A percentile compares a stretch with the other conserved stretches of the same genome.
These are phyloP conservation scores for Myotis myotis DNA, from an alignment of 2,797 vertebrate genomes.

Conservation along the genomic window DNA sequence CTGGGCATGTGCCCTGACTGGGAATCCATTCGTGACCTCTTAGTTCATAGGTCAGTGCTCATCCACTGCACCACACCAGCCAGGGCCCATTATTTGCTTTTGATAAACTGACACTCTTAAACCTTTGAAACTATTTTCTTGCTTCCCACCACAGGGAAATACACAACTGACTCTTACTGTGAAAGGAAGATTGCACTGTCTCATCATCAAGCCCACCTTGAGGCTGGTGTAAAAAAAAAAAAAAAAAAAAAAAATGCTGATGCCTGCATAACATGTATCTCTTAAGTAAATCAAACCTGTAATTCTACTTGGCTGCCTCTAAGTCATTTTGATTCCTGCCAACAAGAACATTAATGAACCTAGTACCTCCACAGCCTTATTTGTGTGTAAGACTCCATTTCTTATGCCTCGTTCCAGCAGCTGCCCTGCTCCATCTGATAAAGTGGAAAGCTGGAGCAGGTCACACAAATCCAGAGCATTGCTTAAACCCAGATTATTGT, in stretches of 20 bases:
- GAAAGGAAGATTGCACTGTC: slow-evolving; percentile 37
- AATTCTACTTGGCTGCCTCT: slow-evolving; percentile 67
- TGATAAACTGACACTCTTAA: slow-evolving; percentile 28
- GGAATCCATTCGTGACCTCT: too few species aligned
- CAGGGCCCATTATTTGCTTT: not conserved
- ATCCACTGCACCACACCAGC: too few species aligned
- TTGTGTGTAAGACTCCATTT: slow-evolving; percentile 22
- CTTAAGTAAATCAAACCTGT: slow-evolving; percentile 70
- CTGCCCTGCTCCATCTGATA: slow-evolving; percentile 9
- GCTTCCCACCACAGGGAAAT: not conserved
- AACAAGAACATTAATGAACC: slow-evolving; percentile 68
- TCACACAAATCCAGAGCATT: slow-evolving; percentile 4
- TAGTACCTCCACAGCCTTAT: slow-evolving; percentile 51
- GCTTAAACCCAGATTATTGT: not conserved
- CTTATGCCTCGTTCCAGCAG: slow-evolving; percentile 26
- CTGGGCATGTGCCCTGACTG: too few species aligned
- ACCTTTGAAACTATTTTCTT: slow-evolving; percentile 25
- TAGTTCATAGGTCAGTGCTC: too few species aligned
- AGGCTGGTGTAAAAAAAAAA: slow-evolving; percentile 27
- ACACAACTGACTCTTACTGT: slow-evolving; percentile 1
- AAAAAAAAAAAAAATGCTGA: slow-evolving; percentile 64
- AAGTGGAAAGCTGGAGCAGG: not conserved
- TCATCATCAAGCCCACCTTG: slow-evolving; percentile 47
- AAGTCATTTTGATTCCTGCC: slow-evolving; percentile 64
- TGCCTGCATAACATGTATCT: slow-evolving; percentile 58